These are phyloP conservation scores for Willisornis vidua DNA, from an alignment of 2,113 vertebrate species.

Conservation along the genomic window DNA sequence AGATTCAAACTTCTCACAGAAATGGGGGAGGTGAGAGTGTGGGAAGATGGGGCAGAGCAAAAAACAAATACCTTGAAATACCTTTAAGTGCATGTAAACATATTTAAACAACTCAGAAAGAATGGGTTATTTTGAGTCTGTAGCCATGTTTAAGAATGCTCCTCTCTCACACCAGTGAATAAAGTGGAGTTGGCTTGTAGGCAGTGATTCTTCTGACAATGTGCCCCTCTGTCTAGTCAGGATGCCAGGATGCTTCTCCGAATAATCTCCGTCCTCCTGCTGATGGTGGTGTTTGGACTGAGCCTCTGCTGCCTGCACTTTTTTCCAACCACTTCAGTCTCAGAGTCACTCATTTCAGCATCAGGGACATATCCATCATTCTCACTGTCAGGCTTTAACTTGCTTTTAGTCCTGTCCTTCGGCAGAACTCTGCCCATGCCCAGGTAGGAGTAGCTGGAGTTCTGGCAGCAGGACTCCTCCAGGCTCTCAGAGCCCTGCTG, in stretches of 20 bases:
- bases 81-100: constrained; percentile 74
- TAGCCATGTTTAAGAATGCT: constrained; percentile 4
- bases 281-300: constrained; percentile 77
- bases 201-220: background rate
- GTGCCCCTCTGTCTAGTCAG: constrained; percentile 64
- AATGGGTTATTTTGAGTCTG: background rate
- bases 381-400: constrained; percentile 77
- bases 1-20: constrained; percentile 38
- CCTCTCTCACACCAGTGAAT: constrained; percentile 5
- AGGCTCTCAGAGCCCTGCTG: constrained; percentile 53
- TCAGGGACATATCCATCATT: constrained; percentile 80
- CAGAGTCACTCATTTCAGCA: constrained; percentile 79
- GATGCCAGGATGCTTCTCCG: constrained; percentile 92
- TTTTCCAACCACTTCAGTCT: constrained; percentile 82
- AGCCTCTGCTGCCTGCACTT: constrained; percentile 86
- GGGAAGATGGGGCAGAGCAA: background rate
- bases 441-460: constrained; percentile 67
- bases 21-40: background rate
- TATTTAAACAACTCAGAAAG: constrained; percentile 62
- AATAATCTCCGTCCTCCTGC: constrained; percentile 87
- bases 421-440: constrained; percentile 58
- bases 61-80: background rate
- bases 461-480: constrained; percentile 67
- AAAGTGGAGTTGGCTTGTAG: constrained; percentile 5
- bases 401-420: constrained; percentile 77